A percentile compares a stretch with the other conserved stretches of the same genome.
Evolutionary conservation across 2,797 vertebrate genomes (phyloP).

Genomic region (Anas bahamensis): DNA sequence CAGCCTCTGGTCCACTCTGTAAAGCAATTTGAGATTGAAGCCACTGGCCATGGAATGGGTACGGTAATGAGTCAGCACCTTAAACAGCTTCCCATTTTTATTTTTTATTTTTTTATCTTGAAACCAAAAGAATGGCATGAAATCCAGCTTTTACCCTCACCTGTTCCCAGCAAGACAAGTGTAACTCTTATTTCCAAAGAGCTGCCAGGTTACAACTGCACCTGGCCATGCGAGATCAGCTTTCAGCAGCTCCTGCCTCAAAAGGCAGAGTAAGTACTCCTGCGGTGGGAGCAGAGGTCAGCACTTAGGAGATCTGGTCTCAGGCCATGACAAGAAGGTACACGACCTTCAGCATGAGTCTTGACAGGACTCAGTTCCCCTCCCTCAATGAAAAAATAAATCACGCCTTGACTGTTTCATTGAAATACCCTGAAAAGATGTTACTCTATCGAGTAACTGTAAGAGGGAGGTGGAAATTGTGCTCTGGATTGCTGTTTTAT

Average conservation of each 20-base stretch:
- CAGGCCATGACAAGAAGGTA: constrained; percentile 47
- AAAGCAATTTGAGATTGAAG: background rate
- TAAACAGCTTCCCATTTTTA: background rate
- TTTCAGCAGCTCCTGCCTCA: constrained; percentile 28
- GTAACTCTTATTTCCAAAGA: background rate
- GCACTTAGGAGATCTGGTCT: constrained; percentile 10
- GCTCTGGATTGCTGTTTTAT: background rate
- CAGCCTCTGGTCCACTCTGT: background rate
- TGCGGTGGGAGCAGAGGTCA: constrained; percentile 32
- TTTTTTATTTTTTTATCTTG: background rate
- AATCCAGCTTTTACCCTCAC: background rate
- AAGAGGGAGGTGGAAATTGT: background rate
- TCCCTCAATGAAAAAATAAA: background rate
- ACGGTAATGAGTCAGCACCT: background rate
- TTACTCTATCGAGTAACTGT: background rate
- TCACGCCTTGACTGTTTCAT: background rate
- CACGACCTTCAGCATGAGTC: constrained; percentile 11
- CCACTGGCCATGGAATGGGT: background rate
- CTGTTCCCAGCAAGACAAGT: background rate
- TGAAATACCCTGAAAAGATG: background rate
- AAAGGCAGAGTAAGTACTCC: constrained; percentile 46
- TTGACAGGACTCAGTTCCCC: background rate
- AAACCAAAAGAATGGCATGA: background rate
- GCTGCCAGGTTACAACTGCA: constrained; percentile 10
- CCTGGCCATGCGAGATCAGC: background rate